These are phyloP conservation scores for Calidris pugnax DNA, from an alignment of 2,113 vertebrate genomes.

Conservation along the genomic window DNA sequence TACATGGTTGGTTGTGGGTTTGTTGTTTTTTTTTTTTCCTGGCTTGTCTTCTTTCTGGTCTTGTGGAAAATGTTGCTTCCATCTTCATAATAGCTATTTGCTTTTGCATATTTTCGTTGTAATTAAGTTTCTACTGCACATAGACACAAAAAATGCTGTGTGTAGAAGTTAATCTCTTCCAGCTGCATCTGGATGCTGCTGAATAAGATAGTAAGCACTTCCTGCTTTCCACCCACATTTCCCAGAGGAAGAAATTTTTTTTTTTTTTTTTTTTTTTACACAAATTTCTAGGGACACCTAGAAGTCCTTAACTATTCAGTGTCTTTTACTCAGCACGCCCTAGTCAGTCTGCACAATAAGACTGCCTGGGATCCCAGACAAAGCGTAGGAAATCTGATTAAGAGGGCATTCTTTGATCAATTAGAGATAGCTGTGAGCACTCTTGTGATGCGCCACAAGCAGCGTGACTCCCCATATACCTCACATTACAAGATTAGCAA, in stretches of 20 bases:
- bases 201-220: conserved; percentile 34
- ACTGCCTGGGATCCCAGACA: neutral
- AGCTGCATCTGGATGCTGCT: conserved; percentile 48
- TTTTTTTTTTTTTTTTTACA: neutral
- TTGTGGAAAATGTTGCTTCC: conserved; percentile 39
- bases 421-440: conserved; percentile 38
- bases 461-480: neutral
- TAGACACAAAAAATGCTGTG: conserved; percentile 14
- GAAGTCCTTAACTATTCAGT: conserved; percentile 2
- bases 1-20: neutral
- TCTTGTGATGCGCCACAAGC: conserved; percentile 16
- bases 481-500: conserved; percentile 40
- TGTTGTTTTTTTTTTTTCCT: neutral
- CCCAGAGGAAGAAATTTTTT: neutral
- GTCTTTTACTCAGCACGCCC: neutral
- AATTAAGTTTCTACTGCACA: conserved; percentile 53
- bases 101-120: conserved; percentile 27
- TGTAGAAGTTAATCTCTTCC: conserved; percentile 51
- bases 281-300: conserved; percentile 24
- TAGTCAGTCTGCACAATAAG: neutral
- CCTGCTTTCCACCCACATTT: conserved; percentile 32
- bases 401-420: conserved; percentile 44
- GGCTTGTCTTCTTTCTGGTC: neutral
- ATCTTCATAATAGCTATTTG: conserved; percentile 37
- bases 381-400: conserved; percentile 1